These are phyloP conservation scores for Argynnis bischoffii DNA, from an alignment of 2,888 invertebrate species.

Conservation along the genomic window DNA sequence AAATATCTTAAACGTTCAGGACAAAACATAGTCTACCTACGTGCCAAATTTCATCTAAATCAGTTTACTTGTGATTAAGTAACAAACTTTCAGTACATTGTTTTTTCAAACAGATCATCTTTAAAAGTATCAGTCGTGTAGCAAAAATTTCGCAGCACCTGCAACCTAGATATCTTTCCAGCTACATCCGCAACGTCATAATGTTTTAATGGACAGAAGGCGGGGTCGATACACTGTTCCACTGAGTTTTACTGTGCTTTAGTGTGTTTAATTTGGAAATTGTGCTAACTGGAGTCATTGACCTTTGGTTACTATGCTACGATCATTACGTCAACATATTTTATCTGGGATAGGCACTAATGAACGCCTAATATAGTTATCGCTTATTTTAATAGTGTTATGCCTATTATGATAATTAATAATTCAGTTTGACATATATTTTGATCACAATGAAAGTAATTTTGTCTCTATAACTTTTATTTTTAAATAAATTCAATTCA, in stretches of 20 bases:
- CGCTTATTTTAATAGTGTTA: no score
- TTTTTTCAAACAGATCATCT: neutral
- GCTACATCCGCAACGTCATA: constrained; percentile 28
- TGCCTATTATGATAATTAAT: no score
- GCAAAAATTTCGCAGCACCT: constrained; percentile 33
- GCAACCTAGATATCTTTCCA: constrained; percentile 36
- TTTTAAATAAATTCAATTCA: no score
- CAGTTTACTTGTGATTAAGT: no score
- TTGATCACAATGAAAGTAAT: no score
- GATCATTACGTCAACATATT: constrained; percentile 25
- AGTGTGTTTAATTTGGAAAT: constrained; percentile 46
- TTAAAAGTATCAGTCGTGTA: neutral
- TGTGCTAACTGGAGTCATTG: constrained; percentile 49
- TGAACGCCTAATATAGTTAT: neutral
- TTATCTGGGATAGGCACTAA: constrained; percentile 1
- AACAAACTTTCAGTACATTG: neutral
- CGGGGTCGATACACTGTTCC: constrained; percentile 43
- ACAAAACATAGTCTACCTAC: no score
- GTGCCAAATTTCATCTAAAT: no score
- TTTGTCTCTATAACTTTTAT: no score
- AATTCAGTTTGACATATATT: no score
- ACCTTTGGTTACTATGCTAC: constrained; percentile 35
- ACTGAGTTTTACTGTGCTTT: constrained; percentile 37
- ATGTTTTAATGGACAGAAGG: constrained; percentile 27
- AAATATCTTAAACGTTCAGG: no score